Base-by-base conservation (phyloP, 1,140 invertebrate genomes). In the Anastatus disparis region DNA sequence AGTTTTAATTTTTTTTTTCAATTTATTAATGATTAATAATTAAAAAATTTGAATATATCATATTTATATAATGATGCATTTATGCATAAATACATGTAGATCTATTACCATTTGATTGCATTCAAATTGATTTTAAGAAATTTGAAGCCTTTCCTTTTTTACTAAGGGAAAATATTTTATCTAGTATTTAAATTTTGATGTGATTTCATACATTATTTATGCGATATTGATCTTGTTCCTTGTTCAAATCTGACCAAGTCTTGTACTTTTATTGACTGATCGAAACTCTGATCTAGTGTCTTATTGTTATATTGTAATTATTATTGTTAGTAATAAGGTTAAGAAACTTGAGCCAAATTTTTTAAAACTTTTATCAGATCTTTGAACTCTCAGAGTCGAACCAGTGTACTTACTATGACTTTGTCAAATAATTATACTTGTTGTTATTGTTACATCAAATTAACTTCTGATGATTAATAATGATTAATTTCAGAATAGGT, bases 181-280 rank as follows among this genome's bases (percentile, higher is more conserved):
- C 2, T 64, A 59, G 53, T 66, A 48, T 63, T 52, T 66, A 64
- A 65, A 59, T 53, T 66, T 31, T 65, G 27, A 65, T 59, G 62
- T 71, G 62, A 71, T 71, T 71, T 66, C 44, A 71, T 52, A 66
- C 12, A 65, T 70, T 71, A 24, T 65, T 71, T 64, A 63, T 65
- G 55, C 55, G 62, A 71, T 61, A 71, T 71, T 66, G 53, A 71
- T 66, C 46, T 71, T 65, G 70, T 66, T 71, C 70, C 70, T 71
- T 66, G 70, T 65, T 71, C 62, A 65, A 66, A 65, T 66, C 55
- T 64, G 69, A 71, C 40, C 55, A 71, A 66, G 70, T 65, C 55
- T 59, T 71, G 62, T 71, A 71, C 62, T 61, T 65, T 71, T 52
- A 65, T 65, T 53, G 74, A 81, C 77, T 81, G 74, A 79, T 79